Base-by-base conservation (phyloP, 2,797 vertebrate genomes). In the Cyprinella venusta region DNA sequence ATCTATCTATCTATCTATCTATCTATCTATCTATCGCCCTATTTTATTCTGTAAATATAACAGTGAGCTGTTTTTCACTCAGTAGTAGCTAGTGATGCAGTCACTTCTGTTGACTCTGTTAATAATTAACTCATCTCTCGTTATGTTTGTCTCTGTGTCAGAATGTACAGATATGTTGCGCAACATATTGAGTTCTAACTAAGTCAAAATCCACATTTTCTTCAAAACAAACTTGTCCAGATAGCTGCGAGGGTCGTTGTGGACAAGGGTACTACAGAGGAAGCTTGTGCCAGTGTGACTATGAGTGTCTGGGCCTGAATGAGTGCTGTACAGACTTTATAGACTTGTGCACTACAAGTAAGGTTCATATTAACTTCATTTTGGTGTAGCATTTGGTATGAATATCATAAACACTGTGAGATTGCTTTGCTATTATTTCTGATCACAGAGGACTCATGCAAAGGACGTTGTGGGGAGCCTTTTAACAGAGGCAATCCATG, bases 301-400 rank as follows among this genome's bases (percentile, higher is more conserved):
- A 93, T 87, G 94, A 16, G 90, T 99, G 98, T 87, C 91, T 97
- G 86, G 70, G 84, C 88, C 97, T 95, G 91, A 92, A 89, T 86
- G 98, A 99, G 89, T 99, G 98, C 95, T 99, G 98, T 90, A 87
- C 80, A 45, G 97, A 98, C 93, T 99, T 92, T 90, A 95, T 93
- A 91, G 90, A 89, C 88, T 86, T 92, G 81, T 99, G 98, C 93
- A 96, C 95, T 63, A 89, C 93, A 92, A 93, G 98, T 99, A 94
- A 92, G 92, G 8, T 52, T 45, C 59, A 83, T 61, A 40, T 67
- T 4, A 10, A 48, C 56, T 69, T n/a, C n/a, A 52, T 67, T 40
- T 12, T 42, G 24, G 36, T 56, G 5, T 40, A 30, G 65, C 18
- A 26, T 59, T 24, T 42, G 8, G 16, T 13, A 54, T 30, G 6